Conservation (phyloP, 2,888 invertebrate genomes). For the Dolichomitus sp. region DNA sequence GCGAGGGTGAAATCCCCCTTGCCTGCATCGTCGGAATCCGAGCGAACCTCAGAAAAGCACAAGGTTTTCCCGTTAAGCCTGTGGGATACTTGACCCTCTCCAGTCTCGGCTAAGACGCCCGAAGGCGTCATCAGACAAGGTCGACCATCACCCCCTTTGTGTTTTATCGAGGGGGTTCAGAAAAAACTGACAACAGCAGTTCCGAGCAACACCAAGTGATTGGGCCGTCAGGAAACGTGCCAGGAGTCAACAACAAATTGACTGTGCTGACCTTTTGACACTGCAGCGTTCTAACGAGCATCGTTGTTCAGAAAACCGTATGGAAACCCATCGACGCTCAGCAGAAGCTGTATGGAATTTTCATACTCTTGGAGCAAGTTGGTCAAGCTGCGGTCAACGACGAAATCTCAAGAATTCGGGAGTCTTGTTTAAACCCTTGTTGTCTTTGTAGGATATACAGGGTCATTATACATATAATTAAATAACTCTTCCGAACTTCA, state of each 20-base stretch:
- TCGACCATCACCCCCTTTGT: neutral
- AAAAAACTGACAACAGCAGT: slow-evolving; percentile 2
- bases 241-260: neutral
- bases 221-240: neutral
- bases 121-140: slow-evolving; percentile 1
- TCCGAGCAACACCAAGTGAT: neutral
- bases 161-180: neutral
- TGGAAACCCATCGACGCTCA: too few species aligned
- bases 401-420: too few species aligned
- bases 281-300: neutral
- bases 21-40: slow-evolving; percentile 22
- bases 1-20: neutral
- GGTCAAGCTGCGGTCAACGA: too few species aligned
- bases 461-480: too few species aligned
- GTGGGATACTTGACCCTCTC: slow-evolving; percentile 16
- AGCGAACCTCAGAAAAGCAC: slow-evolving; percentile 6
- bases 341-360: too few species aligned
- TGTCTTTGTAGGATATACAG: too few species aligned
- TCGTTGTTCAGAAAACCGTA: too few species aligned
- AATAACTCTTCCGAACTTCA: too few species aligned
- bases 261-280: neutral
- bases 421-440: too few species aligned
- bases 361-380: too few species aligned
- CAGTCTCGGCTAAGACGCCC: slow-evolving; percentile 5
- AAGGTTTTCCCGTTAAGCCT: slow-evolving; percentile 20